Base-by-base conservation (phyloP, 2,113 vertebrate species). In the Garra rufa region DNA sequence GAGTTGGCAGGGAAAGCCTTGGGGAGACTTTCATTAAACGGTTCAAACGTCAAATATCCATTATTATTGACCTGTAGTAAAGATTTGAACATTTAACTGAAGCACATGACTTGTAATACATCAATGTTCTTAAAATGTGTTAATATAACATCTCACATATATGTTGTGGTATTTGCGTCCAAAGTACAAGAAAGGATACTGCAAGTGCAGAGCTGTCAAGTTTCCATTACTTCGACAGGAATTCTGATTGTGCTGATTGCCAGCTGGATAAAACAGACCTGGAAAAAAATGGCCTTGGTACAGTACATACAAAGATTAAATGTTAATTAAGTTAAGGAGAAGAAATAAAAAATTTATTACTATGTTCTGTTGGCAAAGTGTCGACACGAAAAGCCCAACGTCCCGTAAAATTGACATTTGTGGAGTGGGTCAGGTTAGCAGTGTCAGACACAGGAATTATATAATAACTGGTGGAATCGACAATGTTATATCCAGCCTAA, bases 21-120 rank as follows among this genome's bases (percentile, higher is more conserved):
- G 9, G 73, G 73, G 2, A 28, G 1, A 24, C 43, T 9, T 9
- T 57, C 59, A 77, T 26, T 1, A 30, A 26, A 74, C 3, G 48
- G 38, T 26, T 11, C 30, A 44, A 82, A 77, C 13, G 74, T 52
- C 28, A 83, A 28, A 70, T 44, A 17, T 26, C 85, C 85, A 10
- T 86, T 41, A 43, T 41, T 59, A 30, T 61, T 38, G 19, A 86
- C 46, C 85, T 86, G 52, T n/a, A 75, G 44, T 11, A 21, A 21
- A 75, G 73, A 50, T 30, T 28, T 30, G 1, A 75, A 30, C 15
- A 30, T 30, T 48, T 19, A 75, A 50, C 21, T 52, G 1, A 75
- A 13, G 26, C 1, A 71, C 21, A 71, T 24, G 38, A 43, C 43
- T 48, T 73, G 41, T 15, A 50, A 50, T 50, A 6, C 26, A 71